Conservation (phyloP, 2,888 invertebrate species). For the Sinohyriopsis cumingii region DNA sequence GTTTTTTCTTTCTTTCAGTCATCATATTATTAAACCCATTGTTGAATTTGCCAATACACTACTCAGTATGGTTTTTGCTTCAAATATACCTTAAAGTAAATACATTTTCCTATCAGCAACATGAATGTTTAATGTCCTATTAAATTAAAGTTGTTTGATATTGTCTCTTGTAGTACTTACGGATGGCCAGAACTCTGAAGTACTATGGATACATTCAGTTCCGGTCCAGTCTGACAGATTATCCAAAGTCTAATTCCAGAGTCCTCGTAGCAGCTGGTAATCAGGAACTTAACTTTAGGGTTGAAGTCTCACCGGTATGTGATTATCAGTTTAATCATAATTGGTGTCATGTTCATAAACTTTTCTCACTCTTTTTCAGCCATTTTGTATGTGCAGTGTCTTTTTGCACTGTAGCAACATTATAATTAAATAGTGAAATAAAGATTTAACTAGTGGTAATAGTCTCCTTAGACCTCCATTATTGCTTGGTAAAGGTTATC, state of each 20-base stretch:
- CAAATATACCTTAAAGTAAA: too few species aligned
- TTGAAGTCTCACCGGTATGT: conserved; percentile 66
- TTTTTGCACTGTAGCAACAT: too few species aligned
- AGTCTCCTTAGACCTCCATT: too few species aligned
- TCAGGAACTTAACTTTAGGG: conserved; percentile 85
- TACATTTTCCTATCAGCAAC: too few species aligned
- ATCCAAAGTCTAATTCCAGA: conserved; percentile 80
- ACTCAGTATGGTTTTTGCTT: too few species aligned
- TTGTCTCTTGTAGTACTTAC: conserved; percentile 81
- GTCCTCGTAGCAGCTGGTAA: conserved; percentile 88
- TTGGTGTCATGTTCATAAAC: neutral
- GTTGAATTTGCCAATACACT: too few species aligned
- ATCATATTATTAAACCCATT: too few species aligned
- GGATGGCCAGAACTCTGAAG: conserved; percentile 86
- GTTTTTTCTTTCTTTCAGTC: too few species aligned
- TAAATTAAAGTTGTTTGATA: neutral
- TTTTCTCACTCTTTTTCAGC: neutral
- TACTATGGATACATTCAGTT: conserved; percentile 93
- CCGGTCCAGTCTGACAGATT: conserved; percentile 83
- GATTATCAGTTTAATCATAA: neutral
- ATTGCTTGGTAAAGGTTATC: too few species aligned
- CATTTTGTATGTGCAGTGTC: too few species aligned
- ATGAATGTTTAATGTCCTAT: neutral
- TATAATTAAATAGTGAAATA: too few species aligned
- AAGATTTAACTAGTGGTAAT: too few species aligned